Base-by-base conservation (phyloP, 1,140 invertebrate genomes). In the Mamestra configurata region DNA sequence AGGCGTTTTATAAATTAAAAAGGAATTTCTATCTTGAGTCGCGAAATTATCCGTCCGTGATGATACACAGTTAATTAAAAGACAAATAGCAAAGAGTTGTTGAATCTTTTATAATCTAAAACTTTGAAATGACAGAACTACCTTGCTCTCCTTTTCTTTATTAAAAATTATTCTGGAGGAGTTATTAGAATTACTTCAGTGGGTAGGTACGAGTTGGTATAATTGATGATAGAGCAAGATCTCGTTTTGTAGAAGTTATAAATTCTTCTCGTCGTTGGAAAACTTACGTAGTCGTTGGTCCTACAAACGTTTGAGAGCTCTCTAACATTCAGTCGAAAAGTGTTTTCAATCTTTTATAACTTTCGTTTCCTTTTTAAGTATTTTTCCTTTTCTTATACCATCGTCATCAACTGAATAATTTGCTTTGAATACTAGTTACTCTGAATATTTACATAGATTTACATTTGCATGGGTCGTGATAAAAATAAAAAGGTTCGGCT, bases 331-430 rank as follows among this genome's bases (percentile, higher is more conserved):
- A 49, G 37, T 72, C 49, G 61, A 77, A 79, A 79, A 72, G 61
- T 77, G 68, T 83, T 81, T 81, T 77, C 84, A 83, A 81, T 85
- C 77, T 83, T 81, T 73, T 75, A 84, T 81, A 75, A 73, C 59
- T 40, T 35, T 53, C n/a, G 24, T n/a, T 24, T 51, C 35, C 31
- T 37, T 57, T 49, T 22, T 35, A 11, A 24, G 15, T 66, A 15
- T 77, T 22, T 24, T 57, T 24, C 20, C 49, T 53, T 73, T 57
- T 57, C 15, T 40, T 24, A 57, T 15, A 10, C 8, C 35, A 66
- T 66, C 40, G 35, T 22, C 18, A 40, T 35, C 3, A 53, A 31
- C 6, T 37, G 18, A 72, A 55, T 55, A 15, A 53, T 53, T 71
- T 71, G 24, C 18, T 31, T 71, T 46, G 35, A 11, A 13, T 49